A percentile compares a stretch with the other conserved stretches of the same genome.
Conservation (phyloP, 1,140 invertebrate species). For the Sitophilus oryzae region DNA sequence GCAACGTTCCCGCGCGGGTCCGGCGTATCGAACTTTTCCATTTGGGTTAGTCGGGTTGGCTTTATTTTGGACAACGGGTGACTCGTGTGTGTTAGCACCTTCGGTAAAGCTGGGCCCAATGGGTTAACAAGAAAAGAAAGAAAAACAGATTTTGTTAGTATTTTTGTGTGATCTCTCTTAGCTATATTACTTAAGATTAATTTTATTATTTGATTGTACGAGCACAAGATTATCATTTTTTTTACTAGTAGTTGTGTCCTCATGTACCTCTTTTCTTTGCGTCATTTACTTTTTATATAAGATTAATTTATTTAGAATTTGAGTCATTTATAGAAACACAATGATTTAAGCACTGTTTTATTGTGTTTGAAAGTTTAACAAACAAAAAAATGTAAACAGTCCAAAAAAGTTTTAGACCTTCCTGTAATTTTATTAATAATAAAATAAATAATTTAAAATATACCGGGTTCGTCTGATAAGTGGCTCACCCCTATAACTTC, state of each 20-base stretch:
- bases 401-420: too few species aligned
- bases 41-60: background rate
- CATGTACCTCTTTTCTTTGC: too few species aligned
- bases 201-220: background rate
- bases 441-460: too few species aligned
- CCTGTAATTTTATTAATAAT: too few species aligned
- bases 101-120: background rate
- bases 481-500: too few species aligned
- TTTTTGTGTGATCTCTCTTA: background rate
- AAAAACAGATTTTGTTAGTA: background rate
- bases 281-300: too few species aligned
- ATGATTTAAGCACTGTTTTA: too few species aligned
- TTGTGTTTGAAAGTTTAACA: too few species aligned
- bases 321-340: too few species aligned
- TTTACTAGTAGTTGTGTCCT: background rate
- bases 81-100: background rate
- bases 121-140: background rate
- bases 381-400: too few species aligned
- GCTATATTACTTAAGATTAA: background rate
- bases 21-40: background rate
- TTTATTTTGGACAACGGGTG: background rate
- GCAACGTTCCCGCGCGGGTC: background rate
- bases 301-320: too few species aligned
- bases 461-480: too few species aligned
- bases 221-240: background rate